These are phyloP conservation scores for Leptinotarsa rubiginosa DNA, from an alignment of 2,888 invertebrate genomes.

Conservation along the genomic window DNA sequence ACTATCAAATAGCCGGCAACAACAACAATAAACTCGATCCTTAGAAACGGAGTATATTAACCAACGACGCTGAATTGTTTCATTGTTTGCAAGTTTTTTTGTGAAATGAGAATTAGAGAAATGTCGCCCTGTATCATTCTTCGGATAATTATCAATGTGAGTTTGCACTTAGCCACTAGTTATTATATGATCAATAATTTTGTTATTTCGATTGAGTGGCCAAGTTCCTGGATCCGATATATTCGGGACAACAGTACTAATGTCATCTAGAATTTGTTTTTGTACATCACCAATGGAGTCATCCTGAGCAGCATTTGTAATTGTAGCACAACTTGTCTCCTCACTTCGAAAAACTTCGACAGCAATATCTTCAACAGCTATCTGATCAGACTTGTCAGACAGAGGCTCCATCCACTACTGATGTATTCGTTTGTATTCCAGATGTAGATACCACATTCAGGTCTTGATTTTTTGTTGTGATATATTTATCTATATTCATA, in stretches of 20 bases:
- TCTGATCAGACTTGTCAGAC: neutral
- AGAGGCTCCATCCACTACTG: neutral
- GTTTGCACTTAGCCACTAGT: neutral
- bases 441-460: neutral
- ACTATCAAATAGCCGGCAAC: constrained; percentile 11
- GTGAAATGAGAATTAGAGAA: neutral
- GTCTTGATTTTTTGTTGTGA: neutral
- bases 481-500: neutral
- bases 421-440: neutral
- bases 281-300: neutral
- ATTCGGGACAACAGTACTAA: constrained; percentile 14
- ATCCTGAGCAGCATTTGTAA: neutral
- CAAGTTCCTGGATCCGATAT: constrained; percentile 3
- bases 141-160: neutral
- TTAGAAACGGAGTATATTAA: constrained; percentile 4
- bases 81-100: constrained; percentile 10
- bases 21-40: constrained; percentile 1
- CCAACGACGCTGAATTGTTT: constrained; percentile 1
- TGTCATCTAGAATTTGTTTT: constrained; percentile 7
- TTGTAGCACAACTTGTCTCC: neutral
- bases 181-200: constrained; percentile 1
- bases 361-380: neutral
- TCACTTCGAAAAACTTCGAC: neutral
- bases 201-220: constrained; percentile 2
- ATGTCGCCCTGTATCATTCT: neutral